phyloP scores from a whole-genome alignment of 2,888 invertebrate genomes.

The Lepidocyrtinus sp. region DNA sequence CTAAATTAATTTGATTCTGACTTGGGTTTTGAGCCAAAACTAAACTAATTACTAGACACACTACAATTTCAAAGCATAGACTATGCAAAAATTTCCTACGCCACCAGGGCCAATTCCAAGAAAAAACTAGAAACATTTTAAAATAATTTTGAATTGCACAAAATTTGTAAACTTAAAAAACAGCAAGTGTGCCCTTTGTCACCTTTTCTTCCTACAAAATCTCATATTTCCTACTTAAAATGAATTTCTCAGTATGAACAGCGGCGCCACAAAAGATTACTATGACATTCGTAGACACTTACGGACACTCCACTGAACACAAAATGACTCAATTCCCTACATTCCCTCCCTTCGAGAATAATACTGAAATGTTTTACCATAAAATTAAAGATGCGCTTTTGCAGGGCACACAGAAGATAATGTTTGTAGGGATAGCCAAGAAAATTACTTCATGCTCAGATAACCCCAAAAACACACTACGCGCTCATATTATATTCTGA shows the following conservation, averaged over 20 bases:
- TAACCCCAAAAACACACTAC: slow-evolving; percentile 3
- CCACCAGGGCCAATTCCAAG: background rate
- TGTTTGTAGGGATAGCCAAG: background rate
- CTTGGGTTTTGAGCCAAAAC: background rate
- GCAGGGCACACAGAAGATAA: no score
- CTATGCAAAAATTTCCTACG: background rate
- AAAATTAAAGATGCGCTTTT: background rate
- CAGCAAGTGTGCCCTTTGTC: background rate
- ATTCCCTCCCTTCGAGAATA: slow-evolving; percentile 2
- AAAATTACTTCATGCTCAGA: slow-evolving; percentile 42
- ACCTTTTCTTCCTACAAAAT: background rate
- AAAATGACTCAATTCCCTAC: slow-evolving; percentile 25
- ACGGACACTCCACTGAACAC: slow-evolving; percentile 17
- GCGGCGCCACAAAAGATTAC: no score
- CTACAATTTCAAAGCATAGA: background rate
- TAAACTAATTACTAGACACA: background rate
- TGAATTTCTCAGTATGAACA: background rate
- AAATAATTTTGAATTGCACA: background rate
- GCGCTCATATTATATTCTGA: background rate
- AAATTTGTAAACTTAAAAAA: background rate
- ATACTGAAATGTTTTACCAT: background rate
- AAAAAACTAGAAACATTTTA: background rate
- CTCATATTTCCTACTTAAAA: background rate
- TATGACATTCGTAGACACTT: background rate
- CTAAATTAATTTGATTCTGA: background rate